Evolutionary conservation across 2,113 vertebrate species (phyloP).

Genomic region (Prietella phreatophila): DNA sequence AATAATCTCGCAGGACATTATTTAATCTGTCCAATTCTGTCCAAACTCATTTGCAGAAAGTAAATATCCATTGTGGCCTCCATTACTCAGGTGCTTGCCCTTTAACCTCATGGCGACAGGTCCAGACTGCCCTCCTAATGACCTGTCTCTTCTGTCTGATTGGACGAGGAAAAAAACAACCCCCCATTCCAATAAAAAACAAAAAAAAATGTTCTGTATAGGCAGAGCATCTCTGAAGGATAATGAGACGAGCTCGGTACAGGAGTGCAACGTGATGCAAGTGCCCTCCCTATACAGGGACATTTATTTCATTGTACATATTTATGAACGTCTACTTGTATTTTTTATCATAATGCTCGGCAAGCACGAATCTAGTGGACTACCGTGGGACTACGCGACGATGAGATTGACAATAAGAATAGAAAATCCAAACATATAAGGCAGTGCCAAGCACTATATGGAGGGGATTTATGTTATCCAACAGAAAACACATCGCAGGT

Average conservation of each 20-base stretch:
- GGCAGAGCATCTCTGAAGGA: conserved; percentile 46
- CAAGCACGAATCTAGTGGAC: background rate
- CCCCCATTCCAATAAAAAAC: too few species aligned
- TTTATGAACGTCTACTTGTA: background rate
- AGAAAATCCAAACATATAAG: background rate
- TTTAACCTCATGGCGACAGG: conserved; percentile 34
- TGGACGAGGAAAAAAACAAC: conserved; percentile 29
- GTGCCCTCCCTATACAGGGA: background rate
- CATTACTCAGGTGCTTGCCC: conserved; percentile 33
- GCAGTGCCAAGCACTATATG: background rate
- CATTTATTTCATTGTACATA: background rate
- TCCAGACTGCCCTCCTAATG: conserved; percentile 50
- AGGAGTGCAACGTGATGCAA: background rate
- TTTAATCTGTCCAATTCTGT: background rate
- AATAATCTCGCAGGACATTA: background rate
- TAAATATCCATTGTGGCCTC: conserved; percentile 15
- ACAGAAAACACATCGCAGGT: background rate
- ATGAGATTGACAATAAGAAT: background rate
- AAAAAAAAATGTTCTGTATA: conserved; percentile 49
- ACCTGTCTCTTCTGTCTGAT: conserved; percentile 44
- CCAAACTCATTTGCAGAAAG: background rate
- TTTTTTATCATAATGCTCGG: background rate
- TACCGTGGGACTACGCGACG: background rate
- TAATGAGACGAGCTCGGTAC: conserved; percentile 45
- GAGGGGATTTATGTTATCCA: conserved; percentile 12